Percentiles rank a stretch among this genome's conserved stretches.
These are phyloP conservation scores for Pipra filicauda DNA, from an alignment of 2,113 vertebrate genomes.

Conservation along the genomic window DNA sequence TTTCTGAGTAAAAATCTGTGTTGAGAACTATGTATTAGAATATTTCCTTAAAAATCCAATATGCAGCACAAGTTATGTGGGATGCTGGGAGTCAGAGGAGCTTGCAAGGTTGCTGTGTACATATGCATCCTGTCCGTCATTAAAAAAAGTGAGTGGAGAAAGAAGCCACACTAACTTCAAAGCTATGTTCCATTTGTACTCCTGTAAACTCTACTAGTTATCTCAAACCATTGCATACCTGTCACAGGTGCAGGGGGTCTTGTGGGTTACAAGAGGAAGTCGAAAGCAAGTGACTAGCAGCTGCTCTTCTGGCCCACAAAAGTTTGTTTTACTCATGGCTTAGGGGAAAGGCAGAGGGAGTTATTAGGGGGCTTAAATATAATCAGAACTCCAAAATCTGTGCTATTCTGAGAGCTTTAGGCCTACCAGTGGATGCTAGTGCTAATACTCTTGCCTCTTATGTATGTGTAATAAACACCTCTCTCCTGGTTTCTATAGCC, in stretches of 20 bases:
- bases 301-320: neutral
- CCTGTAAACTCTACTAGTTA: neutral
- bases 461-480: neutral
- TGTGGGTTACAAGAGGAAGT: neutral
- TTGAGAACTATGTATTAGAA: neutral
- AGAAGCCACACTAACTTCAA: neutral
- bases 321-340: neutral
- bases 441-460: neutral
- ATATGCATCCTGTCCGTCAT: neutral
- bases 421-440: constrained; percentile 10
- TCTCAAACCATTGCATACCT: neutral
- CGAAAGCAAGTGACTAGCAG: neutral
- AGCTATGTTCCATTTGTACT: neutral
- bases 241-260: neutral
- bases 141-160: rapidly evolving
- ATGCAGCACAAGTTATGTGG: neutral
- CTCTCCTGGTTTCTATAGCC: constrained; percentile 75
- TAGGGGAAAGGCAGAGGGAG: neutral
- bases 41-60: neutral
- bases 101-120: neutral
- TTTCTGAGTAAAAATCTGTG: neutral
- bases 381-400: constrained; percentile 48
- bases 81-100: neutral
- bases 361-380: constrained; percentile 17
- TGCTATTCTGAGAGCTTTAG: constrained; percentile 14